Base-by-base conservation (phyloP, 2,113 vertebrate genomes). In the Cricetomys ansorgei region DNA sequence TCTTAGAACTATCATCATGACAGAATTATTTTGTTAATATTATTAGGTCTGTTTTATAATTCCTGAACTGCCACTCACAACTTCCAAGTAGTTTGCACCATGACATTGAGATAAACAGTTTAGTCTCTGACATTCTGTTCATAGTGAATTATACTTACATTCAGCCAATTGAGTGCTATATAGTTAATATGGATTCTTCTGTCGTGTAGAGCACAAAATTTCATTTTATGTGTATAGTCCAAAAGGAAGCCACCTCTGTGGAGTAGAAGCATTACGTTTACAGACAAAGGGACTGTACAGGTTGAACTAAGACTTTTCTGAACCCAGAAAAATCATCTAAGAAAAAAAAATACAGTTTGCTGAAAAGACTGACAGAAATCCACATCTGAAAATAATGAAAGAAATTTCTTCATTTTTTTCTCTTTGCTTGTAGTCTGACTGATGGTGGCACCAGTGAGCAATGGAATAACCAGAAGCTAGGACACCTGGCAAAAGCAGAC, bases 361-460 rank as follows among this genome's bases (percentile, higher is more conserved):
- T 88, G 19, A 59, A 88, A 88, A 91, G 83, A 96, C 70, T 94
- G 69, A 94, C 70, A 95, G 84, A 95, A 96, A 92, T 92, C 7
- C 59, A 95, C 75, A 88, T 89, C 64, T 96, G 34, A 96, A 95
- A 96, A 81, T 94, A 93, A 96, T 94, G 67, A 80, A 59, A 76
- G 67, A 57, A 80, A 45, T 7, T 21, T 87, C 67, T 31, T 1
- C 45, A 55, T 40, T 48, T 85, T 40, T 48, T 85, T 94, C 45
- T 80, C n/a, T 92, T 91, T 50, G 64, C 43, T n/a, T 90, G 11
- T 79, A 13, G 96, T 97, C 79, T 93, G 94, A 90, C 94, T 97
- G 84, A 85, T 93, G 94, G 67, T 97, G 95, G 85, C 97, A 96
- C 76, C 79, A 91, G 64, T 85, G 97, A 96, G 75, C 95, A 96